Evolutionary conservation across 2,113 vertebrate species (phyloP), one percentile per base, ranked within the genome.

Genomic region (Pseudois nayaur): DNA sequence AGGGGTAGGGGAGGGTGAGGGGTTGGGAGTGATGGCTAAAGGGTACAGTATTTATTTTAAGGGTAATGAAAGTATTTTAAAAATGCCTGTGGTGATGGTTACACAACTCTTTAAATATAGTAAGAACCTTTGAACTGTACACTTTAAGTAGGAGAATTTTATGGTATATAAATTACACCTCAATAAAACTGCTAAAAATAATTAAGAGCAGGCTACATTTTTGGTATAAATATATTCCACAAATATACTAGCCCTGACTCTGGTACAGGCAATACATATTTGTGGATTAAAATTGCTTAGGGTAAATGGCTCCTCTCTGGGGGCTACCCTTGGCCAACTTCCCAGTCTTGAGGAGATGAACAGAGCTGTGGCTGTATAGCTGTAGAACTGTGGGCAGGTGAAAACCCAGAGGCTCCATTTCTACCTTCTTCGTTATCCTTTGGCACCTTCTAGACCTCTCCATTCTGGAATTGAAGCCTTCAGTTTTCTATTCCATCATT

Each of bases 161-260:
- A n/a, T 81, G 79, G 17, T 82, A 87, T 74, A 87, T 83, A 97
- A 89, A 59, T 95, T 93, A 82, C 14, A 82, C 45, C 55, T 88
- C 64, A 74, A 62, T 94, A 97, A 94, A 92, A 11, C 17, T 45
- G 29, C 94, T 83, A 88, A 82, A 93, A 94, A 76, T 62, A 91
- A 36, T 95, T 96, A 59, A 91, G 90, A 94, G 21, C 25, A 96
- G 81, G 40, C 48, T 71, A 79, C n/a, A 82, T 60, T 62, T 89
- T 95, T 86, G 48, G 13, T 74, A 90, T 67, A 89, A 84, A 85
- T 74, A n/a, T 62, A 87, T 87, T 94, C 87, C 55, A 93, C 55
- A 87, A 74, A 71, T 54, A 93, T 40, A 92, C 31, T 93, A 96
- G 33, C 50, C 23, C 57, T 85, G 62, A 93, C 79, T 89, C 60